phyloP scores from a whole-genome alignment of 1,140 invertebrate genomes.

The Lepidurus packardi region DNA sequence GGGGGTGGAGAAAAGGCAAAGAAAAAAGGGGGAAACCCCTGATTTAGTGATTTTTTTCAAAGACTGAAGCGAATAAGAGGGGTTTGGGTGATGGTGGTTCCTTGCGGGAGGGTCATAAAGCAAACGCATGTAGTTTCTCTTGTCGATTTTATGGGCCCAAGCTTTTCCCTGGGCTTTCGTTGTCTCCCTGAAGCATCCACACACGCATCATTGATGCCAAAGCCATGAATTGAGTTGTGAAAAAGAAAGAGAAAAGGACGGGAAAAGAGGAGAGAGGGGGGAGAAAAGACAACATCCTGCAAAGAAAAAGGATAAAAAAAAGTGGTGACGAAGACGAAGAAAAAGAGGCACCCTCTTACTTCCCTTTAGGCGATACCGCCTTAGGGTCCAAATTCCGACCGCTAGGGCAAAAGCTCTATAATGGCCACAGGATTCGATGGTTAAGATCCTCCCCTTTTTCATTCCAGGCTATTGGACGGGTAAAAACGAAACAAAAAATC shows the following conservation, averaged over 20 bases:
- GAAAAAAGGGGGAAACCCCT: not conserved
- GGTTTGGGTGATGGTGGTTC: not conserved
- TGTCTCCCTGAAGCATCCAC: not conserved
- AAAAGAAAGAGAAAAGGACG: not conserved
- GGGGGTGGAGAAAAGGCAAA: not conserved
- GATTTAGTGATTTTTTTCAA: not conserved
- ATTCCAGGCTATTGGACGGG: not conserved
- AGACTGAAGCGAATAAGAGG: not conserved
- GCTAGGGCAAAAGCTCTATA: too few relatives aligned
- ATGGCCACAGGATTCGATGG: not conserved
- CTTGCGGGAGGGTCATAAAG: not conserved
- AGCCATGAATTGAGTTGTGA: slow-evolving; percentile 19
- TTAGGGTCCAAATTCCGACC: too few relatives aligned
- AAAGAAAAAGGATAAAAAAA: not conserved
- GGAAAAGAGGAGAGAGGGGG: not conserved
- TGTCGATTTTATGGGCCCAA: not conserved
- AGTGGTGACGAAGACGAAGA: not conserved
- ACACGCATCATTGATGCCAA: slow-evolving; percentile 13
- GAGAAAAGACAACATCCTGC: not conserved
- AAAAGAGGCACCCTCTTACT: not conserved
- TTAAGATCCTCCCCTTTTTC: not conserved
- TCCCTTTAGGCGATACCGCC: too few relatives aligned
- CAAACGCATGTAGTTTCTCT: slow-evolving; percentile 12
- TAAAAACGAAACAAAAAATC: not conserved
- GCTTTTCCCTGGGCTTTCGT: not conserved